A percentile compares a stretch with the other conserved stretches of the same genome.
Conservation (phyloP, 2,797 vertebrate species). For the Acipenser transmontanus region DNA sequence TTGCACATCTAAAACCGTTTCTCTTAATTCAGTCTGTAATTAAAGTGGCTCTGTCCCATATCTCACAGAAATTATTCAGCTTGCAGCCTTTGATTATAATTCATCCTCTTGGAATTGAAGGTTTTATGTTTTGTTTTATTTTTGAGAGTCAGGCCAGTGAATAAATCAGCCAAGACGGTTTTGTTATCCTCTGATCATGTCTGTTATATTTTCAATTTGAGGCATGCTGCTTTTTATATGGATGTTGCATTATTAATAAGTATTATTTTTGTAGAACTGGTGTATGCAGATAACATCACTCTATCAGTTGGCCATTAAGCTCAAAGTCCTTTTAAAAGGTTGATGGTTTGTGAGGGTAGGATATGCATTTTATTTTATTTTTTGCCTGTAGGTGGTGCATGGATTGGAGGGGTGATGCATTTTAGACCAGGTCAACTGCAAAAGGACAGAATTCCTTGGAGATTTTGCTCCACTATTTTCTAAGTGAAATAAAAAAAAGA, state of each 20-base stretch:
- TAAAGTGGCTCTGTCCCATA: slow-evolving; percentile 1
- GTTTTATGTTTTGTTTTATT: not conserved
- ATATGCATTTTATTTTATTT: not conserved
- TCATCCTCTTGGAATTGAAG: not conserved
- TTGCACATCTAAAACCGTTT: not conserved
- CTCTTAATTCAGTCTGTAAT: not conserved
- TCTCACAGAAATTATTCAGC: not conserved
- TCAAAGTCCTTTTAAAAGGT: no score
- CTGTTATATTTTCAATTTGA: not conserved
- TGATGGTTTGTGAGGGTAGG: not conserved
- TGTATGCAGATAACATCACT: no score
- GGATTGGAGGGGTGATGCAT: no score
- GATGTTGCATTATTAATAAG: not conserved
- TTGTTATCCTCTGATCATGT: not conserved
- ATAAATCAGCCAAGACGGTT: not conserved
- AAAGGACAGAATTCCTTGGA: no score
- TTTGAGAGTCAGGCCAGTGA: not conserved
- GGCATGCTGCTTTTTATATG: not conserved
- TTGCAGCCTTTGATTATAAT: slow-evolving; percentile 6
- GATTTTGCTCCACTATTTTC: no score
- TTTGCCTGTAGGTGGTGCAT: not conserved
- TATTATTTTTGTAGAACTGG: no score
- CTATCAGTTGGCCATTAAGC: no score
- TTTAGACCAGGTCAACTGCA: no score
- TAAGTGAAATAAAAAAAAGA: no score